Conservation (phyloP, 2,888 invertebrate species). For the Euproctis similis region DNA sequence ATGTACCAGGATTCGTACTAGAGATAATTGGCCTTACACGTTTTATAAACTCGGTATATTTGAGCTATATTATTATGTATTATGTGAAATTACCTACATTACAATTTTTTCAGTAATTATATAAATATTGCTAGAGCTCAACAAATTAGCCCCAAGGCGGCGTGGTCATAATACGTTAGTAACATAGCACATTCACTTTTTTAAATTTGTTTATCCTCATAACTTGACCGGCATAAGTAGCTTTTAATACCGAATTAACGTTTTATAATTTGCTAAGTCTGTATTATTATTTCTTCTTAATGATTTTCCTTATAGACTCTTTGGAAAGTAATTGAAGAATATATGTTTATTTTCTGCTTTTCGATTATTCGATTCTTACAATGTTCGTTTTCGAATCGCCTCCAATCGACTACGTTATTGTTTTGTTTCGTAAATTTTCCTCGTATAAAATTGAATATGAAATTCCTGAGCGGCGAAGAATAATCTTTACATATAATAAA, state of each 20-base stretch:
- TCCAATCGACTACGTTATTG: constrained; percentile 43
- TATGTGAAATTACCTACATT: no score
- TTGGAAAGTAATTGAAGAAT: constrained; percentile 66
- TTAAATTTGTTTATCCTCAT: constrained; percentile 23
- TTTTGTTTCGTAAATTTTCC: constrained; percentile 39
- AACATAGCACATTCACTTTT: constrained; percentile 40
- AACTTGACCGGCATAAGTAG: constrained; percentile 30
- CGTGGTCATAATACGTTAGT: constrained; percentile 30
- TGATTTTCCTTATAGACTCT: constrained; percentile 52
- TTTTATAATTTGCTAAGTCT: constrained; percentile 31
- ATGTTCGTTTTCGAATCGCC: constrained; percentile 47
- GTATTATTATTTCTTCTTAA: constrained; percentile 51
- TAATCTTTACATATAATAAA: no score
- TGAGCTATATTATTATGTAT: no score
- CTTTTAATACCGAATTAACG: constrained; percentile 50
- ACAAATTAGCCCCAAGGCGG: no score
- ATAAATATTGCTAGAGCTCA: no score
- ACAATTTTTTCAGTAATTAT: no score
- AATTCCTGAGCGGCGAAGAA: constrained; percentile 19
- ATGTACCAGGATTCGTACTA: no score
- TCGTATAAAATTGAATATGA: constrained; percentile 23
- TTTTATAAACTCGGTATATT: no score
- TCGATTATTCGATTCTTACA: constrained; percentile 41
- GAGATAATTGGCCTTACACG: no score
- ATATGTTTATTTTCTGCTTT: constrained; percentile 65